phyloP scores from a whole-genome alignment of 2,113 vertebrate genomes.

The Tenrec ecaudatus region DNA sequence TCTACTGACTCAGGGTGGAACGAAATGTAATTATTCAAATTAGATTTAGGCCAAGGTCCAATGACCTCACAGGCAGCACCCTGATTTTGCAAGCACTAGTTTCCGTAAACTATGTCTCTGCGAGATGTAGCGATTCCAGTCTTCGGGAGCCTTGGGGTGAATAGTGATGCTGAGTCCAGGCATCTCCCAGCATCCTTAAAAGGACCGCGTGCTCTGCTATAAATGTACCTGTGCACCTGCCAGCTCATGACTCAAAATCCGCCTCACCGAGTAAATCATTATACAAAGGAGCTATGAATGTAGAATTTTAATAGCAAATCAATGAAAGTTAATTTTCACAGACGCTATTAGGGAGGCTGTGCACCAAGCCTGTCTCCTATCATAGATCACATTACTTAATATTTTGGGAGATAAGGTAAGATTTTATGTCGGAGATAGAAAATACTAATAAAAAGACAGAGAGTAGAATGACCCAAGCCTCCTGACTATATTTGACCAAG shows the following conservation, averaged over 20 bases:
- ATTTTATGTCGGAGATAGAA: conserved; percentile 53
- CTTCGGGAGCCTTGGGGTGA: conserved; percentile 58
- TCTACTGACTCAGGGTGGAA: conserved; percentile 74
- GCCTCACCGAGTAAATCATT: conserved; percentile 75
- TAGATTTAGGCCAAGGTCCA: conserved; percentile 74
- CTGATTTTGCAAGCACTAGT: conserved; percentile 68
- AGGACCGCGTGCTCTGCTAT: conserved; percentile 63
- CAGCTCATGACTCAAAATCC: conserved; percentile 77
- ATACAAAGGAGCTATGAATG: conserved; percentile 76
- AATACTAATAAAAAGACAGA: conserved; percentile 19
- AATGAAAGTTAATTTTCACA: conserved; percentile 81
- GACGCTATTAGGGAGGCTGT: conserved; percentile 71
- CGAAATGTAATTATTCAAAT: conserved; percentile 79
- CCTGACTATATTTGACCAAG: not conserved
- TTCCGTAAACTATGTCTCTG: conserved; percentile 30
- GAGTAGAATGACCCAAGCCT: not conserved
- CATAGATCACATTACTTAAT: conserved; percentile 69
- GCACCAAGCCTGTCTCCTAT: conserved; percentile 63
- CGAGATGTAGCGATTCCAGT: conserved; percentile 59
- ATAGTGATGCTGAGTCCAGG: conserved; percentile 58
- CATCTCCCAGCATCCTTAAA: conserved; percentile 51
- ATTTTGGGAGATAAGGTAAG: conserved; percentile 62
- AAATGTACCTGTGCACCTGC: conserved; percentile 76
- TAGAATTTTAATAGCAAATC: conserved; percentile 83
- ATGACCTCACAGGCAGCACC: conserved; percentile 70